Evolutionary conservation across 1,140 invertebrate species (phyloP), one percentile per base, ranked within the genome.

Genomic region (Papilio helenus): DNA sequence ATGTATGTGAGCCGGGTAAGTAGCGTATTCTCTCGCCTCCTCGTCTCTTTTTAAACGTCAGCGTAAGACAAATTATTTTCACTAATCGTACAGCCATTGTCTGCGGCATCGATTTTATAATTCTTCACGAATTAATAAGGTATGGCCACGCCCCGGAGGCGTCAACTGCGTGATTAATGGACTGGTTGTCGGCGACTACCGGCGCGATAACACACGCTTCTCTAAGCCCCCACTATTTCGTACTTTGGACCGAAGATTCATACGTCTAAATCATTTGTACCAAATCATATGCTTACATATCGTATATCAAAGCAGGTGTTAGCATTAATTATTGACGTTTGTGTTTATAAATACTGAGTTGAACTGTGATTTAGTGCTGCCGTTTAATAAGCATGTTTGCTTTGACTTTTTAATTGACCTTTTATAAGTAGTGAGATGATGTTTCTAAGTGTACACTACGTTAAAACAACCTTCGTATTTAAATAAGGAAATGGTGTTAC

Each of bases 81-180:
- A 79, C 82, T 82, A 86, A 86, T 85, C 79, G 79, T 46, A 79
- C 51, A 82, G 85, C 85, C 83, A 88, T 90, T 90, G 88, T 89
- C 85, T 87, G 87, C 80, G 84, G 83, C 80, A 86, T 89, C 82
- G 84, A 87, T 88, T 93, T 92, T 90, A 90, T 91, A 92, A 91
- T 89, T 91, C 87, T 83, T 84, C 83, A 86, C 80, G 91, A 92
- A 93, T 94, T 93, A 94, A 93, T 94, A 94, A 93, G 87, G 76
- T 78, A 49, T 87, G 79, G 88, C 91, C 84, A 80, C 93, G 92
- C 93, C 92, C 85, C 76, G 82, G 92, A 93, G 93, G 93, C 92
- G 92, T 92, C 87, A 85, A 89, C 90, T 71, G 29, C 79, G 83
- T 92, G 90, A 94, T 93, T 93, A 93, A 93, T 93, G 90, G 83